Percentiles rank a stretch among this genome's conserved stretches.
These are phyloP conservation scores for Kryptopterus vitreolus DNA, from an alignment of 2,797 vertebrate species.

Conservation along the genomic window DNA sequence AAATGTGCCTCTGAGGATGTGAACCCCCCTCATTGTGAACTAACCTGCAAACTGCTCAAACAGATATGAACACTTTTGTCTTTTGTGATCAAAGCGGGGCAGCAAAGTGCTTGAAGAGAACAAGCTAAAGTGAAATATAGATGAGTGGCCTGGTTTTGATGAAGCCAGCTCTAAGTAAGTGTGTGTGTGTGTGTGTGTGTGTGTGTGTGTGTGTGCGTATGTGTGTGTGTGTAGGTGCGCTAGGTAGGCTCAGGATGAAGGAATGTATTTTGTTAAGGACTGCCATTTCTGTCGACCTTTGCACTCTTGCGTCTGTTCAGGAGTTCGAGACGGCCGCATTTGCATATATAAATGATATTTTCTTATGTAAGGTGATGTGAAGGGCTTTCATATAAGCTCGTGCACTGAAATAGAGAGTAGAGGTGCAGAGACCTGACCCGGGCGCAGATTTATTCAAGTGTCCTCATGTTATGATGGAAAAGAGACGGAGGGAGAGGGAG, in stretches of 20 bases:
- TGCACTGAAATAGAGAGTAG: slow-evolving; percentile 42
- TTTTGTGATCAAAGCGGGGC: slow-evolving; percentile 58
- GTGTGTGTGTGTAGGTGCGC: slow-evolving; percentile 45
- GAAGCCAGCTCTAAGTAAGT: slow-evolving; percentile 51
- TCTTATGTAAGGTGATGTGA: slow-evolving; percentile 52
- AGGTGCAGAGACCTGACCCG: slow-evolving; percentile 28
- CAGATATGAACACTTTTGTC: slow-evolving; percentile 57
- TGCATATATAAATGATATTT: slow-evolving; percentile 56
- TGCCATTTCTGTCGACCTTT: slow-evolving; percentile 32
- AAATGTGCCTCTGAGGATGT: slow-evolving; percentile 50
- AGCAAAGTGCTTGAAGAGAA: slow-evolving; percentile 58
- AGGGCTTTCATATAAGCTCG: slow-evolving; percentile 54
- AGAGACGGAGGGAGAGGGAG: slow-evolving; percentile 16
- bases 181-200: slow-evolving; percentile 32
- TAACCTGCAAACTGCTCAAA: slow-evolving; percentile 50
- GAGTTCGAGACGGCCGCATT: slow-evolving; percentile 42
- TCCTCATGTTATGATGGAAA: slow-evolving; percentile 41
- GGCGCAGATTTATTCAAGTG: slow-evolving; percentile 44
- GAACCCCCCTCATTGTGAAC: slow-evolving; percentile 49
- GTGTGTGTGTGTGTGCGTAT: slow-evolving; percentile 48
- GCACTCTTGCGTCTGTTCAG: slow-evolving; percentile 20
- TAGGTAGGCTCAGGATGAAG: slow-evolving; percentile 41
- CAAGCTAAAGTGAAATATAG: slow-evolving; percentile 63
- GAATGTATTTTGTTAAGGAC: slow-evolving; percentile 51
- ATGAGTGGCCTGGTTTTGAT: slow-evolving; percentile 59